Conservation (phyloP, 2,888 invertebrate genomes). For the Plagiodera versicolora region DNA sequence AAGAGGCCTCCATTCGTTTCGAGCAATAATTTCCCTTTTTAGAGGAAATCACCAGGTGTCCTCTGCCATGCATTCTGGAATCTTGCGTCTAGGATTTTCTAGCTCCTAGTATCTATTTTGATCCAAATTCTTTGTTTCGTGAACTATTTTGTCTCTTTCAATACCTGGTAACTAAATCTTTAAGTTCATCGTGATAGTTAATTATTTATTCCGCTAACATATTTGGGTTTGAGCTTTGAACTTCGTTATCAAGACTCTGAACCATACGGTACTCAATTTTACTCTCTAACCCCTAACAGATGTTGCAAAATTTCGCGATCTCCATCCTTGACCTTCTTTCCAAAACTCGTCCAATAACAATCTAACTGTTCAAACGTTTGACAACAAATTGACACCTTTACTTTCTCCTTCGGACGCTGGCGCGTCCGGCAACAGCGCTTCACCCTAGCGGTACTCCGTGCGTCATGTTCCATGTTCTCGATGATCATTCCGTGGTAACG, state of each 20-base stretch:
- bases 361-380: not conserved
- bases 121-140: too few species aligned
- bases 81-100: too few species aligned
- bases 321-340: not conserved
- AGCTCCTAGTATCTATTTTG: too few species aligned
- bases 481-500: conserved; percentile 23
- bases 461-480: conserved; percentile 32
- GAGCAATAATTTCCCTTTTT: too few species aligned
- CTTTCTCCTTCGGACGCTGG: conserved; percentile 21
- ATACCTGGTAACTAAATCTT: too few species aligned
- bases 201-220: too few species aligned
- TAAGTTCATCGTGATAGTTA: too few species aligned
- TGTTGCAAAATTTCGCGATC: not conserved
- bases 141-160: too few species aligned
- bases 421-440: conserved; percentile 17
- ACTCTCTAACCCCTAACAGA: not conserved
- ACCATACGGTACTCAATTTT: not conserved
- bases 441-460: conserved; percentile 37
- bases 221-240: not conserved
- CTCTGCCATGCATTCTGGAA: too few species aligned
- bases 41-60: too few species aligned
- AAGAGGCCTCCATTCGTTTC: too few species aligned
- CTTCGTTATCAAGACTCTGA: too few species aligned
- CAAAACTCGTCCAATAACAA: not conserved
- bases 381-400: conserved; percentile 14